Evolutionary conservation across 2,113 vertebrate species (phyloP).

Genomic region (Microcebus jonahi): DNA sequence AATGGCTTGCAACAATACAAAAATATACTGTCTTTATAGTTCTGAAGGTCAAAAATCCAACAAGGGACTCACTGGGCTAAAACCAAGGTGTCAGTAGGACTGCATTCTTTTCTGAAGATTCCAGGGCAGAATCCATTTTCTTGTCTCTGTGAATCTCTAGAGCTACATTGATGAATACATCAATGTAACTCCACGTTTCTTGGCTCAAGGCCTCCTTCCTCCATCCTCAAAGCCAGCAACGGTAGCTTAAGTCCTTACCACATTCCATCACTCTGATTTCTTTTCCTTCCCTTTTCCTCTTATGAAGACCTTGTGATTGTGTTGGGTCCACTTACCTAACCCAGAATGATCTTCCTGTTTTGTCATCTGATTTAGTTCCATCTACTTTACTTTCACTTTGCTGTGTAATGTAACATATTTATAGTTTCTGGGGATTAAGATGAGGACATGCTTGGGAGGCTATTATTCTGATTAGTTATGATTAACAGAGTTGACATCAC

Average conservation of each 20-base stretch:
- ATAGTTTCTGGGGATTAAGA: not conserved
- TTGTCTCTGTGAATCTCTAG: not conserved
- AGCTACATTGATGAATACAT: not conserved
- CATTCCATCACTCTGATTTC: not conserved
- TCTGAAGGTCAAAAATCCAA: not conserved
- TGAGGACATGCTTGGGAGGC: not conserved
- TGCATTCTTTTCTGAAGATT: not conserved
- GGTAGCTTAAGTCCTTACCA: not conserved
- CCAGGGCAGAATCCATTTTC: not conserved
- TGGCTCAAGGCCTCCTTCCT: not conserved
- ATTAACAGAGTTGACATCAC: not conserved
- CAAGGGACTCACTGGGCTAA: no score
- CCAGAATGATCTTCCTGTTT: not conserved
- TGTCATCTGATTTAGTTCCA: not conserved
- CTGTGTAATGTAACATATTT: not conserved
- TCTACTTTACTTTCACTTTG: not conserved
- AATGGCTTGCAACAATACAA: not conserved
- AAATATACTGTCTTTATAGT: not conserved
- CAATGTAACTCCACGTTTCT: not conserved
- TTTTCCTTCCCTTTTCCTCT: not conserved
- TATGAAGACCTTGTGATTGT: not conserved
- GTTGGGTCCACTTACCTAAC: not conserved
- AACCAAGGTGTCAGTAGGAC: not conserved
- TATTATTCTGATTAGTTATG: not conserved
- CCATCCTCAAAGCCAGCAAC: not conserved